Percentiles rank a stretch among this genome's conserved stretches.
Evolutionary conservation across 1,140 invertebrate species (phyloP).

Genomic region (Zaprionus gabonicus): DNA sequence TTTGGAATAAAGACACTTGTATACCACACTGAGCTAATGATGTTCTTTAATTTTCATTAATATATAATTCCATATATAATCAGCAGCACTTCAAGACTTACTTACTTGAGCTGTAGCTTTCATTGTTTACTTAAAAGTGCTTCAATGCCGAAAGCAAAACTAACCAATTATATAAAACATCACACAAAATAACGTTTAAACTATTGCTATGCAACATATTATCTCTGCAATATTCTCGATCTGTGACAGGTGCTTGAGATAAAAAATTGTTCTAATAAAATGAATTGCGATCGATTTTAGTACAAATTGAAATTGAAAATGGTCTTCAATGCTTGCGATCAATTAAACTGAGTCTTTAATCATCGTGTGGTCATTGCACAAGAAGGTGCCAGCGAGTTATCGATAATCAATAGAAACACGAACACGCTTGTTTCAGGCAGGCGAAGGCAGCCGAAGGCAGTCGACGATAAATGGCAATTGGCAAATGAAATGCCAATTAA

Average conservation of each 20-base stretch:
- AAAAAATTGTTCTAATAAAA: conserved; percentile 13
- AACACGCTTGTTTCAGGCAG: conserved; percentile 19
- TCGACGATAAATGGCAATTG: conserved; percentile 40
- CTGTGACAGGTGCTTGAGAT: conserved; percentile 8
- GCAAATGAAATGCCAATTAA: conserved; percentile 61
- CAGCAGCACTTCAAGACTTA: no score
- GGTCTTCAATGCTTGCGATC: neutral
- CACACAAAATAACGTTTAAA: no score
- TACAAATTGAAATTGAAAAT: conserved; percentile 7
- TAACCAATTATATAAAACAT: no score
- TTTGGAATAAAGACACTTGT: no score
- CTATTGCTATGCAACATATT: no score
- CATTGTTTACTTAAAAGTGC: no score
- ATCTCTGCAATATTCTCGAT: neutral
- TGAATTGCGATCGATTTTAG: conserved; percentile 1
- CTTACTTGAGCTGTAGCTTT: no score
- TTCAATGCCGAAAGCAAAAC: no score
- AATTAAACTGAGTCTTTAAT: conserved; percentile 3
- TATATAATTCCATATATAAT: no score
- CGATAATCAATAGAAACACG: conserved; percentile 30
- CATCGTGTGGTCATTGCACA: conserved; percentile 2
- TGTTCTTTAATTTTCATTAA: no score
- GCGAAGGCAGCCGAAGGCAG: neutral
- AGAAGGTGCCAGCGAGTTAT: conserved; percentile 35
- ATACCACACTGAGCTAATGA: no score